These are phyloP conservation scores for Ophraella communa DNA, from an alignment of 2,888 invertebrate genomes.

Conservation along the genomic window DNA sequence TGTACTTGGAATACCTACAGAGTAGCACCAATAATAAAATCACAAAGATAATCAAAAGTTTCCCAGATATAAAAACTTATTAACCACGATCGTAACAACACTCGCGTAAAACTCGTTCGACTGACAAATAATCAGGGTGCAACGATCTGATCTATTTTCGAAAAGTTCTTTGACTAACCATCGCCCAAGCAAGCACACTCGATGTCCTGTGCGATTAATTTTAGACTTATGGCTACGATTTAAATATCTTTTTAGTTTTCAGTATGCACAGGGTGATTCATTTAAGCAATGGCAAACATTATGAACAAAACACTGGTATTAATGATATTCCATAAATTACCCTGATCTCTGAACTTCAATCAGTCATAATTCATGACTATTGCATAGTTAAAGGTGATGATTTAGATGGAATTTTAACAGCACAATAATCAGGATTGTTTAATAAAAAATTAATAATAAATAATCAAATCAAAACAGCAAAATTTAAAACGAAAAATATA, in stretches of 20 bases:
- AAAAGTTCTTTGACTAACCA: conserved; percentile 23
- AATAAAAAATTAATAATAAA: too few relatives aligned
- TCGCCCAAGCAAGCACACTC: neutral
- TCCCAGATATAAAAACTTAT: neutral
- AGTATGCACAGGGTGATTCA: neutral
- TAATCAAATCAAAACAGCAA: too few relatives aligned
- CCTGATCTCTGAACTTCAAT: too few relatives aligned
- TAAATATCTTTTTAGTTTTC: conserved; percentile 7
- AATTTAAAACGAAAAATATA: too few relatives aligned
- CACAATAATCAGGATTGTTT: too few relatives aligned
- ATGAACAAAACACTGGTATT: too few relatives aligned
- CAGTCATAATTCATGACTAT: too few relatives aligned
- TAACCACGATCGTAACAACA: neutral
- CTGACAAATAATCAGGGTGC: conserved; percentile 16
- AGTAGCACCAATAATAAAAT: neutral
- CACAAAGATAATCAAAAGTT: neutral
- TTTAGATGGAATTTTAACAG: too few relatives aligned
- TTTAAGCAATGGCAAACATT: neutral
- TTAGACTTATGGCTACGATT: conserved; percentile 22
- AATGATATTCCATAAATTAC: too few relatives aligned
- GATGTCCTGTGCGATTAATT: conserved; percentile 25
- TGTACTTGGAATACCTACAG: neutral
- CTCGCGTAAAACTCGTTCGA: neutral
- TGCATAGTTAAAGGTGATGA: too few relatives aligned
- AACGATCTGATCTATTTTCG: conserved; percentile 29